phyloP scores from a whole-genome alignment of 2,797 vertebrate species.

The Gouania willdenowi region DNA sequence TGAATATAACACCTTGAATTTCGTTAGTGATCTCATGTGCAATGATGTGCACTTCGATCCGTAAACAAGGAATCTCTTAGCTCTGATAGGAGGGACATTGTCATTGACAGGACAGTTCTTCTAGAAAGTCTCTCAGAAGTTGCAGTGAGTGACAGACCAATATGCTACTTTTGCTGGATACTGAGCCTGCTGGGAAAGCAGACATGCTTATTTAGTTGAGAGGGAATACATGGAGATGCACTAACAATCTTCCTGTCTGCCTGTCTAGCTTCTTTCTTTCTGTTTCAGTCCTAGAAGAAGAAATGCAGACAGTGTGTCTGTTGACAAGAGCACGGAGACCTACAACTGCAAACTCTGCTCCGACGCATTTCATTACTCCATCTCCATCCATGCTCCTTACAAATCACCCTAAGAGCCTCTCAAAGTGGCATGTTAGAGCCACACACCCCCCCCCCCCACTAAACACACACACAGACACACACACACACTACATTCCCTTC shows the following conservation, averaged over 20 bases:
- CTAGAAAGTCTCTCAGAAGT: background rate
- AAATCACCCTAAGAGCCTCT: slow-evolving; percentile 47
- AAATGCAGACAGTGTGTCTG: slow-evolving; percentile 39
- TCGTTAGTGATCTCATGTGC: too few relatives aligned
- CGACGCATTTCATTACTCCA: slow-evolving; percentile 62
- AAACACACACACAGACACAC: too few relatives aligned
- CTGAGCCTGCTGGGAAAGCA: slow-evolving; percentile 13
- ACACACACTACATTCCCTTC: slow-evolving; percentile 25
- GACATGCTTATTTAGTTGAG: slow-evolving; percentile 19
- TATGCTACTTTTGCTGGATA: slow-evolving; percentile 13
- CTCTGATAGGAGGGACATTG: slow-evolving; percentile 1
- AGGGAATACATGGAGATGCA: slow-evolving; percentile 9
- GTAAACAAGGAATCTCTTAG: background rate
- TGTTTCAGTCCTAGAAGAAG: slow-evolving; percentile 11
- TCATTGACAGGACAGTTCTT: slow-evolving; percentile 10
- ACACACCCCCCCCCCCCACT: too few relatives aligned
- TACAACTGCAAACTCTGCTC: slow-evolving; percentile 52
- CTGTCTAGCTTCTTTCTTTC: slow-evolving; percentile 1
- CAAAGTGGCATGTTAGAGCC: slow-evolving; percentile 34
- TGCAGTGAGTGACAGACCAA: slow-evolving; percentile 3
- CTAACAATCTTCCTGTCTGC: slow-evolving; percentile 14
- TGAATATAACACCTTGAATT: too few relatives aligned
- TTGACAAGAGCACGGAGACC: slow-evolving; percentile 46
- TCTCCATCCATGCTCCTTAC: slow-evolving; percentile 46
- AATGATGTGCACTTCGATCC: too few relatives aligned